phyloP scores from a whole-genome alignment of 2,113 vertebrate genomes.

The Tupaia chinensis region DNA sequence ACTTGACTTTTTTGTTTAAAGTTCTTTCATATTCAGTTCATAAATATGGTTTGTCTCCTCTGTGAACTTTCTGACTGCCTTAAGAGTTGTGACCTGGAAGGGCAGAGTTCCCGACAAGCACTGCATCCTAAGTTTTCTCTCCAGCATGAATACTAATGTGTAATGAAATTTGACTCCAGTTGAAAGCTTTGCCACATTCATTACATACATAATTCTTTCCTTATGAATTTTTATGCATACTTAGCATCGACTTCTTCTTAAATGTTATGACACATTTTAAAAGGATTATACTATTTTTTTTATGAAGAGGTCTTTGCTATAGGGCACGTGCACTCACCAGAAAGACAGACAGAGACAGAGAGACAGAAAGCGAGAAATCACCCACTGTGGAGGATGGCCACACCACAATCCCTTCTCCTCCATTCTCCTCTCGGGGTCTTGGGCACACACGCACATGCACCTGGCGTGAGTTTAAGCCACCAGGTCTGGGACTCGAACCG shows the following conservation, averaged over 20 bases:
- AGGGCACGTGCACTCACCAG: too few relatives aligned
- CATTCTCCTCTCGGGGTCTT: too few relatives aligned
- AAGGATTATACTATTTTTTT: too few relatives aligned
- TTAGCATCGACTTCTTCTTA: not conserved
- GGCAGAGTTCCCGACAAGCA: not conserved
- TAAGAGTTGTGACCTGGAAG: not conserved
- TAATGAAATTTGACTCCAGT: not conserved
- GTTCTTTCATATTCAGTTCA: not conserved
- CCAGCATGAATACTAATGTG: not conserved
- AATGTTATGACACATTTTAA: not conserved
- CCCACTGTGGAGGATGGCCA: too few relatives aligned
- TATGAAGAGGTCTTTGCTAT: too few relatives aligned
- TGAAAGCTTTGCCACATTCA: not conserved
- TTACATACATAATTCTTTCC: not conserved
- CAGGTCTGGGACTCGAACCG: too few relatives aligned
- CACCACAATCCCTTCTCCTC: too few relatives aligned
- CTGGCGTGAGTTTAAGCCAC: too few relatives aligned
- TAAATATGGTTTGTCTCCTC: not conserved
- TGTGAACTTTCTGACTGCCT: not conserved
- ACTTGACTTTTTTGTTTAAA: not conserved
- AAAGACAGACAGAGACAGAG: too few relatives aligned
- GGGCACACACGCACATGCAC: too few relatives aligned
- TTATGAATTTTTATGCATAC: not conserved
- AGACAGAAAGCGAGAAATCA: too few relatives aligned
- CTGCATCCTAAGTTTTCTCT: not conserved